These are phyloP conservation scores for Dromas ardeola DNA, from an alignment of 2,113 vertebrate genomes.

Conservation along the genomic window DNA sequence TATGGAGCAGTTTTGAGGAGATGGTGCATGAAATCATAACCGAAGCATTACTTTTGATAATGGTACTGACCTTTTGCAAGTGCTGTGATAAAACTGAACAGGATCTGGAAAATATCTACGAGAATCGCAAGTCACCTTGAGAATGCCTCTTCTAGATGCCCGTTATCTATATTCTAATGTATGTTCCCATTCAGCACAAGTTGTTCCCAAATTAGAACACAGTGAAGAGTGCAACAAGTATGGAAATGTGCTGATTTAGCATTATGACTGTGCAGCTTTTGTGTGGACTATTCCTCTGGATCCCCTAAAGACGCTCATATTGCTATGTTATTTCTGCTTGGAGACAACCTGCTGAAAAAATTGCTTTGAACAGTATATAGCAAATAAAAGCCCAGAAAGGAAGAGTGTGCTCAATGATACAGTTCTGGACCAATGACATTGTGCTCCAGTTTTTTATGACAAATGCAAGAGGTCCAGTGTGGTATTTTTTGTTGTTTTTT, in stretches of 20 bases:
- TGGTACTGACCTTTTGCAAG: conserved; percentile 22
- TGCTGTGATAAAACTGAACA: not conserved
- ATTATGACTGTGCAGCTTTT: not conserved
- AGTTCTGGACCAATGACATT: not conserved
- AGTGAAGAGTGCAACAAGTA: not conserved
- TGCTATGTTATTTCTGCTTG: not conserved
- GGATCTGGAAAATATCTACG: not conserved
- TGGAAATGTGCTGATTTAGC: not conserved
- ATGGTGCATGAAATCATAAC: conserved; percentile 20
- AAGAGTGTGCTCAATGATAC: not conserved
- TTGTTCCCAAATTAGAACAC: not conserved
- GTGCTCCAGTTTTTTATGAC: not conserved
- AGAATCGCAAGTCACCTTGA: not conserved
- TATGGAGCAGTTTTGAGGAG: conserved; percentile 6
- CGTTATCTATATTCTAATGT: not conserved
- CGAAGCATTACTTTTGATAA: not conserved
- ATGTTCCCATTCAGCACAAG: not conserved
- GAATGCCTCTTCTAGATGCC: not conserved
- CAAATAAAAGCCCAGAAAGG: not conserved
- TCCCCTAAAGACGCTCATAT: not conserved
- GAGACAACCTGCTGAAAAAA: not conserved
- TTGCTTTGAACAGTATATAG: not conserved
- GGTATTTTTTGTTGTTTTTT: rapidly evolving
- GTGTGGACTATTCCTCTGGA: not conserved
- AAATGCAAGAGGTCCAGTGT: not conserved